Conservation (phyloP, 1,140 invertebrate species). For the Drosophila sulfurigaster region DNA sequence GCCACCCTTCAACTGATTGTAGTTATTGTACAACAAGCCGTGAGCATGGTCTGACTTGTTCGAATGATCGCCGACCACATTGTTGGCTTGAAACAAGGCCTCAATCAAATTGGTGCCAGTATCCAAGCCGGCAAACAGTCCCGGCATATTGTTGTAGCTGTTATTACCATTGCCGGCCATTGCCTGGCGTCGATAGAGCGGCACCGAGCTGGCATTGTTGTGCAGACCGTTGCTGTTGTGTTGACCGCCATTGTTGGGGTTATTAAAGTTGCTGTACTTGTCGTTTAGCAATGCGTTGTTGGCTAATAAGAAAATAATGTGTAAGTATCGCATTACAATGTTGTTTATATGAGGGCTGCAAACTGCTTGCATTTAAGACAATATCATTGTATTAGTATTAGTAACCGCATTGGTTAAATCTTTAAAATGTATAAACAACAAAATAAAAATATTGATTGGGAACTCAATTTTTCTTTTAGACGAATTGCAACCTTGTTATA, state of each 20-base stretch:
- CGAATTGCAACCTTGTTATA: too few species aligned
- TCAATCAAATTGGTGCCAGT: constrained; percentile 72
- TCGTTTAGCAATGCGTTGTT: constrained; percentile 63
- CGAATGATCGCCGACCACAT: constrained; percentile 54
- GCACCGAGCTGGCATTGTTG: constrained; percentile 81
- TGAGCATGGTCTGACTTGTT: constrained; percentile 69
- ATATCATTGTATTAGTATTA: too few species aligned
- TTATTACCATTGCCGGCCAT: constrained; percentile 75
- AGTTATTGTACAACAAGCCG: constrained; percentile 75
- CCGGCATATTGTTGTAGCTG: constrained; percentile 69
- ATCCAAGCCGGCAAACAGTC: constrained; percentile 57
- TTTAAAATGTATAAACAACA: too few species aligned
- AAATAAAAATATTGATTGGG: too few species aligned
- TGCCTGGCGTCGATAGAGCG: constrained; percentile 85
- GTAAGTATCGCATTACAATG: neutral
- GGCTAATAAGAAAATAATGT: neutral
- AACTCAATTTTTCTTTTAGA: too few species aligned
- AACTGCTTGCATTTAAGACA: too few species aligned
- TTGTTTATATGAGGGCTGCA: neutral
- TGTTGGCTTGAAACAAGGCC: constrained; percentile 76
- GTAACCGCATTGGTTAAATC: too few species aligned
- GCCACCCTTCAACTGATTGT: constrained; percentile 56
- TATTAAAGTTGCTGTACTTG: constrained; percentile 64
- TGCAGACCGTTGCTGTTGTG: constrained; percentile 53
- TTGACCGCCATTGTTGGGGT: constrained; percentile 49